Evolutionary conservation across 2,888 invertebrate species (phyloP), one percentile per base, ranked within the genome.

Genomic region (Trissolcus japonicus): DNA sequence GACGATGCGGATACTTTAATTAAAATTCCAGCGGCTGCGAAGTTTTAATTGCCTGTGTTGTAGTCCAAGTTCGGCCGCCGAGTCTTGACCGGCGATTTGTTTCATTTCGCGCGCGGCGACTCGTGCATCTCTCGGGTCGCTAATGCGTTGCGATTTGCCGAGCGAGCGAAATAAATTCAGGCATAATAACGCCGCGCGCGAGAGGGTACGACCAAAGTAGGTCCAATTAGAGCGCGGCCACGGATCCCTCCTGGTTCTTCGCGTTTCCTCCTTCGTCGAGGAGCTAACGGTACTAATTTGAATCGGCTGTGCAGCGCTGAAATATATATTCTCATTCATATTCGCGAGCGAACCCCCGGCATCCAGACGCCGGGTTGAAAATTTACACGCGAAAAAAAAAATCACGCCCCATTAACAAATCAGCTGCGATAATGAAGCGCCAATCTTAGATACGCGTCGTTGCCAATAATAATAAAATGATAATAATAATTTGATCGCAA

Each of bases 21-120:
- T 66, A 73, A 73, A 66, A 73, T 73, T 73, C 73, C 66, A 66
- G 56, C 35, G 67, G 41, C 53, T 56, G 53, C 67, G 55, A 74
- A 62, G 61, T 57, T 68, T 68, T 21, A 62, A 68, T 62, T 67
- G 35, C 35, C 35, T 35, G 35, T 35, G 35, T 35, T n/a, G 11
- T 35, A 35, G 35, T 29, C 6, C 35, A 11, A 7, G 35, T 7
- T 25, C 7, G 35, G 35, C 7, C 1, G 1, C 35, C n/a, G n/a
- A 9, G 35, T 35, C 35, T 35, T 35, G 35, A 35, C 35, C 35
- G 35, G 35, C 35, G 35, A 54, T 54, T 43, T 54, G 29, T 54
- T 63, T 63, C 9, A 6, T 35, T 35, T 35, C 35, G 2, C 35
- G 35, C 35, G 53, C 25, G 25, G 53, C 53, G 25, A 25, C 19